A percentile compares a stretch with the other conserved stretches of the same genome.
phyloP scores from a whole-genome alignment of 2,888 invertebrate species.

The Hybos culiciformis region DNA sequence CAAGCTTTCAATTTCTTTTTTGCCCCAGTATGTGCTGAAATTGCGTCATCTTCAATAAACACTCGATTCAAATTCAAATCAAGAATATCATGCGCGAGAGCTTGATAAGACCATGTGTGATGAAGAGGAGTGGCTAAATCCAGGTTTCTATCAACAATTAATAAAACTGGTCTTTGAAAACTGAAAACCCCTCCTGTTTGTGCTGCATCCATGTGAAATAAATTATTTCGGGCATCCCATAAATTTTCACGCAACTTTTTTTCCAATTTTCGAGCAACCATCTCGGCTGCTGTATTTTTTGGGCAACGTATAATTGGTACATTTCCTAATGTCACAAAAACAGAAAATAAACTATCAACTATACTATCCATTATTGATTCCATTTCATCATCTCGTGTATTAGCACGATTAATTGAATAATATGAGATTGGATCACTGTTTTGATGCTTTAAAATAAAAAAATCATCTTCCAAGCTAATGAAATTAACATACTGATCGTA shows the following conservation, averaged over 20 bases:
- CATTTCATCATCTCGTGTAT: constrained; percentile 92
- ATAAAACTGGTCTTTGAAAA: constrained; percentile 85
- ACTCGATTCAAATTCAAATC: constrained; percentile 78
- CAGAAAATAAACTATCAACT: constrained; percentile 92
- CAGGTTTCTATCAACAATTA: constrained; percentile 84
- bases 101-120: constrained; percentile 99
- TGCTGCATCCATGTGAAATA: constrained; percentile 78
- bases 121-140: constrained; percentile 97
- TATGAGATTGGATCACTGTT: constrained; percentile 84
- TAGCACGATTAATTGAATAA: constrained; percentile 88
- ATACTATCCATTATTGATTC: constrained; percentile 84
- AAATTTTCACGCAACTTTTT: constrained; percentile 94
- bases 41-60: constrained; percentile 50
- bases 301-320: constrained; percentile 50
- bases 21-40: constrained; percentile 40
- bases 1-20: constrained; percentile 72
- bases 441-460: constrained; percentile 88
- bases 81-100: constrained; percentile 89
- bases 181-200: constrained; percentile 60
- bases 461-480: constrained; percentile 93
- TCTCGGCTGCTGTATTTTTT: constrained; percentile 93
- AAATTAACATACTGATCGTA: constrained; percentile 99
- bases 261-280: constrained; percentile 93
- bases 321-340: constrained; percentile 89
- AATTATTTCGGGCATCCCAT: constrained; percentile 89